Evolutionary conservation across 2,113 vertebrate genomes (phyloP).

Genomic region (Butorides virescens): DNA sequence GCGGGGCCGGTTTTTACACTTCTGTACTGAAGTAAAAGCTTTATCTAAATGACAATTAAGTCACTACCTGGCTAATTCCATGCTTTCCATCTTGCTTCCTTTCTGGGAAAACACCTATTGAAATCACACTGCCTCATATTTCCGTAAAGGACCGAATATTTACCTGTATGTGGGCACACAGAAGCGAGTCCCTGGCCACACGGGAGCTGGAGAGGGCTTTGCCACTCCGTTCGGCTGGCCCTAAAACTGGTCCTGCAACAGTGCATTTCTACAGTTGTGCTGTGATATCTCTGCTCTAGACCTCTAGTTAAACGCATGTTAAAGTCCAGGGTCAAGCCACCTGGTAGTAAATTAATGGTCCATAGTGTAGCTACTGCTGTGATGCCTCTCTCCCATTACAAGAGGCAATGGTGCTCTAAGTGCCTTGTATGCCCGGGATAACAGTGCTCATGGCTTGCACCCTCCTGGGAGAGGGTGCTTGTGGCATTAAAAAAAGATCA

Average conservation of each 20-base stretch:
- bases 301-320: background rate
- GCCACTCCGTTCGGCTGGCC: background rate
- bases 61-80: background rate
- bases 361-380: background rate
- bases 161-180: accelerated
- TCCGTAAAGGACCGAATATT: background rate
- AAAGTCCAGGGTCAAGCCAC: background rate
- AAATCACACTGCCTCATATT: background rate
- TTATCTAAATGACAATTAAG: background rate
- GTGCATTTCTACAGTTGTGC: background rate
- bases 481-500: conserved; percentile 24
- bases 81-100: background rate
- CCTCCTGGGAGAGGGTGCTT: background rate
- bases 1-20: background rate
- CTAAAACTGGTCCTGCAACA: background rate
- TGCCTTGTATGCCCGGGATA: background rate
- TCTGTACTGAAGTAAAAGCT: background rate
- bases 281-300: background rate
- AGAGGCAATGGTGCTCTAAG: background rate
- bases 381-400: background rate
- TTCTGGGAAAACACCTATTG: background rate
- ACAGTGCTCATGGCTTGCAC: background rate
- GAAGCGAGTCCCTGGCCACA: background rate
- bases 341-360: conserved; percentile 7
- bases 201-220: background rate